phyloP scores from a whole-genome alignment of 2,113 vertebrate species.

The Triplophysa rosa region DNA sequence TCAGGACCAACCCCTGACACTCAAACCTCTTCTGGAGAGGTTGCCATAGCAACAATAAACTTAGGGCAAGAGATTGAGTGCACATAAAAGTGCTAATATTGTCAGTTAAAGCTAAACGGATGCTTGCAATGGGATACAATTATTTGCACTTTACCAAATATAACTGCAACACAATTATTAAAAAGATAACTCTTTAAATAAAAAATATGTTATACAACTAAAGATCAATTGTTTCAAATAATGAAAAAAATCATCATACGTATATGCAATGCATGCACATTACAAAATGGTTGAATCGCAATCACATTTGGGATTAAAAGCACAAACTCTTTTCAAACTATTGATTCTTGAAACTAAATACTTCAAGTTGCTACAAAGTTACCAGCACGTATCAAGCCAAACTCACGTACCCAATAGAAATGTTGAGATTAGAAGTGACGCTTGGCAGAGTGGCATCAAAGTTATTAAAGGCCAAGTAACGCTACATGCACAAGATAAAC shows the following conservation, averaged over 20 bases:
- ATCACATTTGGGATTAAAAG: not conserved
- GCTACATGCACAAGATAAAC: conserved; percentile 25
- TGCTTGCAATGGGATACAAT: not conserved
- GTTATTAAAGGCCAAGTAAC: not conserved
- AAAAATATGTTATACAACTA: no score
- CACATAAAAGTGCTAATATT: not conserved
- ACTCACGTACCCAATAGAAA: not conserved
- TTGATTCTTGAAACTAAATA: not conserved
- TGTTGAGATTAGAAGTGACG: not conserved
- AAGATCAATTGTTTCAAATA: no score
- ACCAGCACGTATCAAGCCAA: not conserved
- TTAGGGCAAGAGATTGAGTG: not conserved
- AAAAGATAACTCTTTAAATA: not conserved
- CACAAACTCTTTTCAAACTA: not conserved
- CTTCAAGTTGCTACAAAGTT: no score
- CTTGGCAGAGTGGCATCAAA: not conserved
- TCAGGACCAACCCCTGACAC: not conserved
- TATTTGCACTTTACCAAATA: not conserved
- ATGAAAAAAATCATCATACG: no score
- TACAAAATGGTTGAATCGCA: not conserved
- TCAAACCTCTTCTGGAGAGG: not conserved
- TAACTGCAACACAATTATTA: not conserved
- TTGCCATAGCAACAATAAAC: conserved; percentile 25
- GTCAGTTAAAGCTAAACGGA: not conserved
- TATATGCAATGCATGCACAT: not conserved